These are phyloP conservation scores for Buathra laborator DNA, from an alignment of 2,888 invertebrate species.

Conservation along the genomic window DNA sequence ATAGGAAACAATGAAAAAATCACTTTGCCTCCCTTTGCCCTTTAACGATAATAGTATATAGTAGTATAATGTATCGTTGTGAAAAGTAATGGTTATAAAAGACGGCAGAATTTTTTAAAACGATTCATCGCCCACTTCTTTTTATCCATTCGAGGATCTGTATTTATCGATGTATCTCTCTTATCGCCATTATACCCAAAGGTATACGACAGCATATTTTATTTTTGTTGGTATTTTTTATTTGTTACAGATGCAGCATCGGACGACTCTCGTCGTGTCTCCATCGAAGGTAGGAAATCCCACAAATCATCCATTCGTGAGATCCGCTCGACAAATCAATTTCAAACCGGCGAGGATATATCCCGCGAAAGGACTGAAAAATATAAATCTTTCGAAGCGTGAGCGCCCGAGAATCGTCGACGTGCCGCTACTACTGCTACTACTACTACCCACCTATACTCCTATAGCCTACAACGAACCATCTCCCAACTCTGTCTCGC, in stretches of 20 bases:
- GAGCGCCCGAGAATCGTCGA: slow-evolving; percentile 36
- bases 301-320: slow-evolving; percentile 35
- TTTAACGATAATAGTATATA: not conserved
- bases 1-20: not conserved
- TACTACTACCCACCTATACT: not conserved
- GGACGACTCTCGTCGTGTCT: slow-evolving; percentile 56
- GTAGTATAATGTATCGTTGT: too few species aligned
- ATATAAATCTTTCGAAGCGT: slow-evolving; percentile 54
- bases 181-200: not conserved
- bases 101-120: not conserved
- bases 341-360: slow-evolving; percentile 7
- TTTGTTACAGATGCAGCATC: slow-evolving; percentile 67
- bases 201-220: not conserved
- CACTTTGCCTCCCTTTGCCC: not conserved
- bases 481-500: not conserved
- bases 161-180: not conserved
- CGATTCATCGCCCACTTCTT: not conserved
- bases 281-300: slow-evolving; percentile 63
- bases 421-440: slow-evolving; percentile 17
- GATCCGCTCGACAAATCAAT: slow-evolving; percentile 52
- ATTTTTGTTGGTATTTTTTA: not conserved
- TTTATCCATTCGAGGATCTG: not conserved
- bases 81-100: too few species aligned
- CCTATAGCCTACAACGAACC: slow-evolving; percentile 5
- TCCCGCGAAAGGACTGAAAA: slow-evolving; percentile 19